Evolutionary conservation across 2,113 vertebrate species (phyloP), one percentile per base, ranked within the genome.

Genomic region (Uria lomvia): DNA sequence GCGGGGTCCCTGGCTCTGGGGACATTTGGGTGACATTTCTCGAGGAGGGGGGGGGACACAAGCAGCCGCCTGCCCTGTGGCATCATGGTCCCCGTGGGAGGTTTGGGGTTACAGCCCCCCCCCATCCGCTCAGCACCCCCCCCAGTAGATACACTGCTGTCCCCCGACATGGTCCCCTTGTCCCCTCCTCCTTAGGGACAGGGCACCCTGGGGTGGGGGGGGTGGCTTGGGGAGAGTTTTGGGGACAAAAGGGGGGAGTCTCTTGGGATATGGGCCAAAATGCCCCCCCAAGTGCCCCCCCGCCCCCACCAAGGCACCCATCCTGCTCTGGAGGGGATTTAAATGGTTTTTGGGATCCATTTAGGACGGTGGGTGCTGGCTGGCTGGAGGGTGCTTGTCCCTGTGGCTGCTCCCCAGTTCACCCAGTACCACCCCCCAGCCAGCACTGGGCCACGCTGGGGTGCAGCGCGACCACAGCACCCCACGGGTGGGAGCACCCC

Each of bases 71-170:
- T 60, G 36, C 53, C 30, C 19, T 19, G 45, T 8, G 42, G 55
- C 45, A 21, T 29, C 36, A 8, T 1, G 9, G 7, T 15, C 17
- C 55, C 76, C 4, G 6, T 2, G 56, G 85, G 27, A 18, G 27
- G 15, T 78, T 43, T 58, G 4, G 77, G 82, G 66, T 62, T 13
- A 5, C 45, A 12, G 22, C 18, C 45, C 45, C 11, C 30, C 73
- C 55, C 27, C 42, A 6, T 0, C 3, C 22, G 2, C 5, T 19
- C 32, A 9, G 1, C 29, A 5, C 15, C 52, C 15, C 29, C 55
- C 19, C 55, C 10, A 9, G 40, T 49, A 45, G 36, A 12, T 27
- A 7, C 3, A 2, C 14, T 3, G 45, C 68, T 24, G 43, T 9
- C 19, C 52, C 42, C 52, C 19, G 14, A 6, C 13, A 5, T 16